Percentiles rank a stretch among this genome's conserved stretches.
Evolutionary conservation across 2,797 vertebrate genomes (phyloP).

Genomic region (Muraenolepis orangiensis): DNA sequence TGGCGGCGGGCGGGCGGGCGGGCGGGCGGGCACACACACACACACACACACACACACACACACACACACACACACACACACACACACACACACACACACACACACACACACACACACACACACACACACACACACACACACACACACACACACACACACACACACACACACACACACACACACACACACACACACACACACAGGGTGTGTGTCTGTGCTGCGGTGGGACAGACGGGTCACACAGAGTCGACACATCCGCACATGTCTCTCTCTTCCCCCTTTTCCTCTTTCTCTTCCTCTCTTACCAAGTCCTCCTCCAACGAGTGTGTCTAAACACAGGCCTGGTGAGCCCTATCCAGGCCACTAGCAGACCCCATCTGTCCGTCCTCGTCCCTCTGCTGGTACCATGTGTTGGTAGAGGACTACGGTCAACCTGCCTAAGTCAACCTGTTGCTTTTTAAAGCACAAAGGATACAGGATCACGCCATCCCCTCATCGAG

Average conservation of each 20-base stretch:
- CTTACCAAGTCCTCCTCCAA: not conserved
- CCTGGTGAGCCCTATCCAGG: not conserved
- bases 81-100: too few relatives aligned
- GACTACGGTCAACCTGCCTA: not conserved
- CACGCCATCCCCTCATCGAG: not conserved
- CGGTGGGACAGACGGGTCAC: conserved; percentile 45
- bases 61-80: too few relatives aligned
- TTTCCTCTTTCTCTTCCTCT: not conserved
- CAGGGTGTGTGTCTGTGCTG: conserved; percentile 21
- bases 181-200: conserved; percentile 23
- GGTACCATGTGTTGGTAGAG: not conserved
- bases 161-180: not conserved
- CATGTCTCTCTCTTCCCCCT: conserved; percentile 11
- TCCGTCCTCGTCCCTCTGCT: not conserved
- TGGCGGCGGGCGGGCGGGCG: too few relatives aligned
- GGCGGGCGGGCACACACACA: too few relatives aligned
- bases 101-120: too few relatives aligned
- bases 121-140: not conserved
- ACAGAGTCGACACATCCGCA: conserved; percentile 53
- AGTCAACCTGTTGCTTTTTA: not conserved
- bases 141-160: not conserved
- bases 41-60: too few relatives aligned
- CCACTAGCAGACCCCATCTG: not conserved
- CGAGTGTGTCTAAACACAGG: not conserved
- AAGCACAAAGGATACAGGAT: not conserved